Base-by-base conservation (phyloP, 2,888 invertebrate species). In the Micoletzkya japonica region DNA sequence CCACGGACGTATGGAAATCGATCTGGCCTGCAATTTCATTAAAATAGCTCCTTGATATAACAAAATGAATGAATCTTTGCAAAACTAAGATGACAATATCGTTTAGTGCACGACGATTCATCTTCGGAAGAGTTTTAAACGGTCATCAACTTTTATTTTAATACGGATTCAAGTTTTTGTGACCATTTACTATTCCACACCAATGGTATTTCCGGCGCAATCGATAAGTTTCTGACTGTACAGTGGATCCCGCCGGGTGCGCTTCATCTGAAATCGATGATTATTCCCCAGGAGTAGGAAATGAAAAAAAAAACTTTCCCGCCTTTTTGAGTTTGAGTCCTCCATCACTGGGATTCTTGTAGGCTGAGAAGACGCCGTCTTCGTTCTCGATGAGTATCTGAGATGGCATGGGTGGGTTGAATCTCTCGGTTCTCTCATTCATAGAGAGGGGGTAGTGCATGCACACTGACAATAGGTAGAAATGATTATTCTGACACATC, bases 21-120 rank as follows among this genome's bases (percentile, higher is more conserved):
- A 83, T 74, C 71, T 83, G 83, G 10, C 79, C 82, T 81, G 68
- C 6, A 66, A 79, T 28, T n/a, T n/a, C n/a, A 67, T 17, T 10
- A 4, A 3, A 67, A 1, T 34, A 70, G 4, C 1, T 20, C 39
- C 0, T 14, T 20, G 1, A 30, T 26, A 10, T n/a, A 14, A 44
- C 14, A 17, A 17, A 17, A 14, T 17, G n/a, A 44, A 44, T 17
- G n/a, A 44, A 44, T 14, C 14, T 44, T 44, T 44, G 49, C 14
- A 44, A n/a, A 44, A 44, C 14, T n/a, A n/a, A n/a, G n/a, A n/a
- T n/a, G n/a, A n/a, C n/a, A n/a, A n/a, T n/a, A n/a, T n/a, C n/a
- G n/a, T n/a, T n/a, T n/a, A n/a, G n/a, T n/a, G n/a, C n/a, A n/a
- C n/a, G n/a, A 44, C 6, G 20, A 20, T 49, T 44, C 56, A n/a